Evolutionary conservation across 2,797 vertebrate species (phyloP).

Genomic region (Telmatherina bonti): DNA sequence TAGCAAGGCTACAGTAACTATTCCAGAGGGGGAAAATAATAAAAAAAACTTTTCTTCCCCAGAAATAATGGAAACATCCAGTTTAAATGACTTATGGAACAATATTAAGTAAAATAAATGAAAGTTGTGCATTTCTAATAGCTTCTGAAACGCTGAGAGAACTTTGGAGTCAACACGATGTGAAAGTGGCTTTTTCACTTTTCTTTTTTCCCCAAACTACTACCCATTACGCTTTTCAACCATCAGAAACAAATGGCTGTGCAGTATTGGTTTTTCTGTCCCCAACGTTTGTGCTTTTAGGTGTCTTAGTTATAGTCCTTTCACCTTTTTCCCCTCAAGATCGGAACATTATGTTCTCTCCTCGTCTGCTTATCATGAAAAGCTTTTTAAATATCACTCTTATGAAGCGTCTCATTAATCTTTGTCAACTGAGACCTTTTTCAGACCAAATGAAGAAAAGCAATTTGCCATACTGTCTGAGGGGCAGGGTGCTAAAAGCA

Average conservation of each 20-base stretch:
- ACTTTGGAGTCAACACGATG: neutral
- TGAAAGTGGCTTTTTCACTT: neutral
- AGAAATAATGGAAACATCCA: too few relatives aligned
- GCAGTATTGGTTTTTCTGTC: neutral
- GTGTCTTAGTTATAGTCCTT: conserved; percentile 4
- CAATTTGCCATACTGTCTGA: neutral
- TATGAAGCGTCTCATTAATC: conserved; percentile 22
- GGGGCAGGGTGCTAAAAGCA: conserved; percentile 27
- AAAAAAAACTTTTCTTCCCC: too few relatives aligned
- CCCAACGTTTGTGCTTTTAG: neutral
- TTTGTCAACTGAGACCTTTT: conserved; percentile 37
- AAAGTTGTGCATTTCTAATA: neutral
- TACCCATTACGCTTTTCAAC: neutral
- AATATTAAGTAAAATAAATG: neutral
- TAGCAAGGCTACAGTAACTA: too few relatives aligned
- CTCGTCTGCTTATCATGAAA: conserved; percentile 33
- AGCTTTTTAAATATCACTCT: conserved; percentile 27
- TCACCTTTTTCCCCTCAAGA: neutral
- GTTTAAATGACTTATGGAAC: too few relatives aligned
- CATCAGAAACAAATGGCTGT: neutral
- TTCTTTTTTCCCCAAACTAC: neutral
- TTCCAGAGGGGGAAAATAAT: too few relatives aligned
- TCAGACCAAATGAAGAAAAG: conserved; percentile 22
- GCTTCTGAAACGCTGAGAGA: neutral
- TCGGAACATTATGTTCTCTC: conserved; percentile 22